Evolutionary conservation across 2,888 invertebrate species (phyloP).

Genomic region (Himalopsyche anomala): DNA sequence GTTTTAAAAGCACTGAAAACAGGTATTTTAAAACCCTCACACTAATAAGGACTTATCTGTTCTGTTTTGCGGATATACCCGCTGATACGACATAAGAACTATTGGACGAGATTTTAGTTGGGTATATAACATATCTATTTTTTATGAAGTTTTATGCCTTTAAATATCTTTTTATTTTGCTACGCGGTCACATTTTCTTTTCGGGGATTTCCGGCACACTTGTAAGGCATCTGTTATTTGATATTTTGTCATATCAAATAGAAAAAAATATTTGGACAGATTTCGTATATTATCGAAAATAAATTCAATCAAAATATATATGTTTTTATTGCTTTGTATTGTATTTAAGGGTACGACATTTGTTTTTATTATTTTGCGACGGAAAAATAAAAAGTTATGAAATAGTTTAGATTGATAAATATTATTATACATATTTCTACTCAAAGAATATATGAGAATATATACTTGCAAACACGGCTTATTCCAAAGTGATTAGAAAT

Average conservation of each 20-base stretch:
- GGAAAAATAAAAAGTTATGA: no score
- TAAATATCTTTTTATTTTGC: slow-evolving; percentile 22
- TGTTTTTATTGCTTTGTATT: no score
- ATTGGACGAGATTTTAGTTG: slow-evolving; percentile 26
- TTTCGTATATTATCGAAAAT: no score
- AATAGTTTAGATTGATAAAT: no score
- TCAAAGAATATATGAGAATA: no score
- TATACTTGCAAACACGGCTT: no score
- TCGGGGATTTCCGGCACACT: neutral
- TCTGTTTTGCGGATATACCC: slow-evolving; percentile 24
- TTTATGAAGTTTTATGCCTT: slow-evolving; percentile 26
- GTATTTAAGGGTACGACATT: no score
- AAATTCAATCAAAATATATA: no score
- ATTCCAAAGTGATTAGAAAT: no score
- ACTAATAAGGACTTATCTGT: slow-evolving; percentile 34
- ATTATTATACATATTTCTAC: no score
- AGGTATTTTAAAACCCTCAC: slow-evolving; percentile 31
- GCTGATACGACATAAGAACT: slow-evolving; percentile 31
- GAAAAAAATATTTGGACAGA: no score
- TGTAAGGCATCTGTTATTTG: slow-evolving; percentile 11
- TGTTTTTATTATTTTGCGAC: no score
- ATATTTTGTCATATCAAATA: neutral
- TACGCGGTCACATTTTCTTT: slow-evolving; percentile 3
- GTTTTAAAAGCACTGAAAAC: neutral
- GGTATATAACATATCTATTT: slow-evolving; percentile 13